Evolutionary conservation across 2,113 vertebrate species (phyloP), one percentile per base, ranked within the genome.

Genomic region (Oophaga pumilio): DNA sequence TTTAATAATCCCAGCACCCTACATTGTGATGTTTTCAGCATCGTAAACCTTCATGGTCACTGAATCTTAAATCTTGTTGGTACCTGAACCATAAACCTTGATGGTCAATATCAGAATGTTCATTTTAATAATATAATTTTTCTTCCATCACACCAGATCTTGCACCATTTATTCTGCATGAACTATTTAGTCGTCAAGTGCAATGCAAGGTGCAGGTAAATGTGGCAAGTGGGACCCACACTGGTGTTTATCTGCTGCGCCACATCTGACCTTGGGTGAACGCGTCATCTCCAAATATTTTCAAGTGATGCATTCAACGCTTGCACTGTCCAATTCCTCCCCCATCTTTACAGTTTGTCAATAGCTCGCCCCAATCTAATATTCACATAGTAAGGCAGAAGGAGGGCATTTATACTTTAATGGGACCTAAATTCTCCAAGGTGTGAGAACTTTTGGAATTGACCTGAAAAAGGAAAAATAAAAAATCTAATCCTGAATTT

Each of bases 261-360:
- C 71, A 74, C 71, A 74, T 74, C 18, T 74, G 71, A 74, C 71
- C 71, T 74, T 74, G 71, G 33, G 33, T 20, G 17, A 74, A 11
- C 8, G 18, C 3, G 71, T 12, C 71, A 50, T 22, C 43, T 74
- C 17, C 71, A 22, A 66, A 56, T 56, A 11, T 56, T 56, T 56
- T 56, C 53, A 28, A 66, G 64, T 66, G 64, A 66, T 66, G 13
- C 43, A 18, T 6, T 73, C 28, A 17, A 33, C 33, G 5, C 14
- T 14, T 33, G 26, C 68, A 33, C 68, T 28, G 68, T 18, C 68
- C 24, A 8, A 71, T 33, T 33, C 15, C 13, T 33, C 68, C 14
- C 12, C 69, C 69, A 73, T 43, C n/a, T 73, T 18, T 28, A 18
- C 20, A 18, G 11, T 13, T 43, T 18, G 12, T 20, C 69, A 73